Base-by-base conservation (phyloP, 2,797 vertebrate genomes). In the Heterohyrax brucei region DNA sequence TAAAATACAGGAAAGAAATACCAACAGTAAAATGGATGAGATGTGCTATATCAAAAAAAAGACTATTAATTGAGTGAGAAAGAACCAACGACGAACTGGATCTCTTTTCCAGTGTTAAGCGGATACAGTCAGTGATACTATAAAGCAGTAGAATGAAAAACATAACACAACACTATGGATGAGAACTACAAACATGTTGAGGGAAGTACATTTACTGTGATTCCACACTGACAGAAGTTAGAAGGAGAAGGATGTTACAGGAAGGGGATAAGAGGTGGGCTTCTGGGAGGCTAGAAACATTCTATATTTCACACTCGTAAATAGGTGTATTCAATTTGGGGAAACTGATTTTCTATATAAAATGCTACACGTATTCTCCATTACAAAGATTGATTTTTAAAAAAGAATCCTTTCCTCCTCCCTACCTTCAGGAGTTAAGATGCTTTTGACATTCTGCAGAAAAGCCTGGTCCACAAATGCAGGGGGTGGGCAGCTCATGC, bases 401-500 rank as follows among this genome's bases (percentile, higher is more conserved):
- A 21, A 64, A 84, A 39, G 77, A 4, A 16, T 56, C 53, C 53
- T 56, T 28, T 33, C 48, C 79, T 19, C 33, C 39, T 62, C 87
- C 97, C 13, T 98, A 99, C 99, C 99, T 99, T 98, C 98, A n/a
- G 98, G 98, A 89, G 98, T 99, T 48, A 99, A 98, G 96, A 99
- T 98, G 91, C 97, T 98, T 98, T 95, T 97, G 88, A 99, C 99
- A 93, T 99, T 99, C 95, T 99, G 98, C 87, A 99, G 98, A 61
- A 99, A 98, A 5, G 93, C 44, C 7, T 97, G 98, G 96, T 99
- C 99, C 94, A 99, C 99, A 91, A 99, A 99, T 19, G 99, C 99
- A 86, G 99, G 98, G 0, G 99, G 99, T 0, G 99, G 99, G 95
- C 99, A 99, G 97, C 99, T 99, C 99, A 99, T 99, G 9, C 99